phyloP scores from a whole-genome alignment of 2,888 invertebrate species.

The Xylocampa areola region DNA sequence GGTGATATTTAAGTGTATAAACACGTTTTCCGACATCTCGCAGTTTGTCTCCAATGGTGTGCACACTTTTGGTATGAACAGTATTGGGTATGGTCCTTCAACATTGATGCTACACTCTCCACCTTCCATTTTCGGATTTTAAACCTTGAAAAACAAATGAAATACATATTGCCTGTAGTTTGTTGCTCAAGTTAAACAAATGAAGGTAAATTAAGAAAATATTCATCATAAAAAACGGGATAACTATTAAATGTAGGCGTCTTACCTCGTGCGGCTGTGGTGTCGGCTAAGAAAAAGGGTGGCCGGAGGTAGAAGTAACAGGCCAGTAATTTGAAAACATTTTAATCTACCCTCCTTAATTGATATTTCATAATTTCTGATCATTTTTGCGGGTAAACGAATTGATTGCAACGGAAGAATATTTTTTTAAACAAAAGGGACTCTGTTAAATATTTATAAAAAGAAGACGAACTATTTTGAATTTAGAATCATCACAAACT shows the following conservation, averaged over 20 bases:
- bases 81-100: slow-evolving; percentile 72
- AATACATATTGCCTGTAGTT: slow-evolving; percentile 52
- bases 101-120: slow-evolving; percentile 55
- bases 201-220: slow-evolving; percentile 72
- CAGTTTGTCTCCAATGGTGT: slow-evolving; percentile 74
- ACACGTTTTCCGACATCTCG: slow-evolving; percentile 74
- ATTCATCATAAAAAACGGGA: slow-evolving; percentile 52
- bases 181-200: slow-evolving; percentile 50
- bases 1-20: slow-evolving; percentile 75
- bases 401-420: slow-evolving; percentile 2
- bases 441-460: background rate
- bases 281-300: slow-evolving; percentile 62
- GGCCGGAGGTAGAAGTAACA: slow-evolving; percentile 66
- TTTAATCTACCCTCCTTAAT: slow-evolving; percentile 64
- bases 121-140: slow-evolving; percentile 70
- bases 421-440: background rate
- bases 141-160: slow-evolving; percentile 58
- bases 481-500: slow-evolving; percentile 20
- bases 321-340: slow-evolving; percentile 51
- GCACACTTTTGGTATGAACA: slow-evolving; percentile 79
- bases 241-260: slow-evolving; percentile 62
- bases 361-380: slow-evolving; percentile 23
- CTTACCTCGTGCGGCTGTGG: slow-evolving; percentile 77
- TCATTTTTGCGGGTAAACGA: slow-evolving; percentile 25
- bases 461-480: slow-evolving; percentile 17